These are phyloP conservation scores for Nesogale talazaci DNA, from an alignment of 2,113 vertebrate genomes.

Conservation along the genomic window DNA sequence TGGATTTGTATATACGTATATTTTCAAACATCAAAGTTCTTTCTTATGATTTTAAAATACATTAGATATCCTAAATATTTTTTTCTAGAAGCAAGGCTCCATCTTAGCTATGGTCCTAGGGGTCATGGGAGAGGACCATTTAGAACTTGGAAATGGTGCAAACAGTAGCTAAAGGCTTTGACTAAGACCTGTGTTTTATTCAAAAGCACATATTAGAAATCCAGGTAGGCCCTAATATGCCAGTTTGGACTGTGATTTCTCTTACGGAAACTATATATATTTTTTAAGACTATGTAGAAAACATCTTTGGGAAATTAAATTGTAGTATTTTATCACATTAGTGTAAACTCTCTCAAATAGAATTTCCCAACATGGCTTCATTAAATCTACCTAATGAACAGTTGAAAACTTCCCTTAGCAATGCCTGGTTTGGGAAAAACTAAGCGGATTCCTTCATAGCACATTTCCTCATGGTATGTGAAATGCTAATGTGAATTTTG, in stretches of 20 bases:
- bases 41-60: too few relatives aligned
- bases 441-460: neutral
- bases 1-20: too few relatives aligned
- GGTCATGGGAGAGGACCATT: neutral
- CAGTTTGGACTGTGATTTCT: neutral
- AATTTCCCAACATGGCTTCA: neutral
- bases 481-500: conserved; percentile 12
- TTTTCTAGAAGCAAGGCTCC: neutral
- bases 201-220: too few relatives aligned
- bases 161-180: neutral
- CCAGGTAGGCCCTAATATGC: neutral
- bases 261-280: neutral
- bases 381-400: neutral
- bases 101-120: neutral
- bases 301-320: too few relatives aligned
- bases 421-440: neutral
- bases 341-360: neutral
- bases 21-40: neutral
- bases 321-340: neutral
- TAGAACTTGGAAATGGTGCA: neutral
- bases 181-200: neutral
- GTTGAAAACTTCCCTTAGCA: neutral
- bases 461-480: neutral
- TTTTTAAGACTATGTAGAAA: neutral
- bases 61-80: accelerated